A percentile compares a stretch with the other conserved stretches of the same genome.
These are phyloP conservation scores for Crotalus helleri DNA, from an alignment of 2,113 vertebrate species.

Conservation along the genomic window DNA sequence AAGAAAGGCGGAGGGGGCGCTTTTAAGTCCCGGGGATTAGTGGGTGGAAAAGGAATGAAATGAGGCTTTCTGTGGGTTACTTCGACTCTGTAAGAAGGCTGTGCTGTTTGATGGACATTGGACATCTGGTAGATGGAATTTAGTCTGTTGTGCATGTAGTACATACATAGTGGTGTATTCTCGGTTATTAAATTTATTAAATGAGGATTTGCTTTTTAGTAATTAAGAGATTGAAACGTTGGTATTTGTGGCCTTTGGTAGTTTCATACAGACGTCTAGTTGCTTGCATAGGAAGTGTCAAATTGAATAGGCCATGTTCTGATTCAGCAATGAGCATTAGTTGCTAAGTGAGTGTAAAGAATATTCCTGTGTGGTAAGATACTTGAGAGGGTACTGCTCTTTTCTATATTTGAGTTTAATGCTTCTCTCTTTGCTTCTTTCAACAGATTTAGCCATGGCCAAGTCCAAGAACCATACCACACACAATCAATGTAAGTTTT, in stretches of 20 bases:
- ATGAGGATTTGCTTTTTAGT: background rate
- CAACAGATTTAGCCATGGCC: conserved; percentile 79
- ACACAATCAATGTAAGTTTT: conserved; percentile 85
- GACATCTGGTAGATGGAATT: background rate
- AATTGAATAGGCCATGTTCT: background rate
- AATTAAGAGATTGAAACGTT: background rate
- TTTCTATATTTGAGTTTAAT: background rate
- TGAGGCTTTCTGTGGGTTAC: background rate
- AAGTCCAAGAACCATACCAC: conserved; percentile 99
- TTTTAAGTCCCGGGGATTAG: background rate
- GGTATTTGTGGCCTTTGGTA: background rate
- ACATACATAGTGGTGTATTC: background rate
- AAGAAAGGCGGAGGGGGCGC: no score
- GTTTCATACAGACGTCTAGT: no score
- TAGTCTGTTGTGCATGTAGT: background rate
- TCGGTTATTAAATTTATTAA: background rate
- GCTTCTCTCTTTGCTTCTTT: background rate
- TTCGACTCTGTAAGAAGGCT: background rate
- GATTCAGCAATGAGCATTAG: background rate
- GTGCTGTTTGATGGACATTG: background rate
- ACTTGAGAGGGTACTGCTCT: background rate
- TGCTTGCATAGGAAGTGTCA: background rate
- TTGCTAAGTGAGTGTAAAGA: background rate
- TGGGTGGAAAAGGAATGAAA: background rate
- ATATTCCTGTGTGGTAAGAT: background rate